Base-by-base conservation (phyloP, 1,140 invertebrate genomes). In the Drosophila virilis region DNA sequence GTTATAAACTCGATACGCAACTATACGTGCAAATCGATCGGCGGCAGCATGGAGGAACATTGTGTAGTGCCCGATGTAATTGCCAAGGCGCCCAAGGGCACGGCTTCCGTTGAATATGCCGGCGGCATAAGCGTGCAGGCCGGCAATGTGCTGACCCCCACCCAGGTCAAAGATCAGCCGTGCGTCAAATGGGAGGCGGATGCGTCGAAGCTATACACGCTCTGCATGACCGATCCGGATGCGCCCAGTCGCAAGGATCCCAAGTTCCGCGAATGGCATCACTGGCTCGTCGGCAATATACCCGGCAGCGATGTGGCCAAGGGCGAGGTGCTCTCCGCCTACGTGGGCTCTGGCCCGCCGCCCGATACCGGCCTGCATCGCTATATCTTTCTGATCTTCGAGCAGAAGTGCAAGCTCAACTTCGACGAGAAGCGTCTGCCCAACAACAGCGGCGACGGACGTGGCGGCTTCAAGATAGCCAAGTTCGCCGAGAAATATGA, bases 261-360 rank as follows among this genome's bases (percentile, higher is more conserved):
- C 0, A 96, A 94, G 50, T 97, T 95, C 84, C 94, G 97, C 12
- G 97, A 98, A 93, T 98, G 96, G 96, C 96, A 97, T 88, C 98
- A 98, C 92, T 99, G 98, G 97, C 92, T 98, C 2, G 96, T 99
- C 0, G 96, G 94, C 4, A 99, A 99, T 86, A 97, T 99, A 85
- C 97, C 97, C 10, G 97, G 96, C 17, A 93, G 92, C 65, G 93
- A 97, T 43, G 91, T 99, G 0, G 78, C 90, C 0, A 93, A 95
- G 52, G 98, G 98, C 12, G 96, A 97, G 62, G 78, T 94, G 92
- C 92, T 98, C 0, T 95, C 96, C 1, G 95, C 95, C 3, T 99
- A 98, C 91, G 93, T 98, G 74, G 97, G 98, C 33, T 95, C 97
- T 13, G 97, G 97, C 15, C 97, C 98, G 0, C 97, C 97, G 9